phyloP scores from a whole-genome alignment of 2,797 vertebrate genomes.

The Sebastiscus albofasciatus region DNA sequence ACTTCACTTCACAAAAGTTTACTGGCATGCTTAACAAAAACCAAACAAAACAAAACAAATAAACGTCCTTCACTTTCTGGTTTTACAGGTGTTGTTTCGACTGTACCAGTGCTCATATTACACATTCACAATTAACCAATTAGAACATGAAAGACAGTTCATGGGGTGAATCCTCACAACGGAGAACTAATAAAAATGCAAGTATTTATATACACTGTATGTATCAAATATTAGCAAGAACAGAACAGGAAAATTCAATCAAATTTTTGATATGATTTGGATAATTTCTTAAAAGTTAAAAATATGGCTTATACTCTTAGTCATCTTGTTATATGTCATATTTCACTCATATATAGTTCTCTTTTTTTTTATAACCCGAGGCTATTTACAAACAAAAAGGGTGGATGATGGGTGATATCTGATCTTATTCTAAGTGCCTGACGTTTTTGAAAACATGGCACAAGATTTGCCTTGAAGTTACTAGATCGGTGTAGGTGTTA shows the following conservation, averaged over 20 bases:
- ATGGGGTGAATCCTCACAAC: conserved; percentile 62
- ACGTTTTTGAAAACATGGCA: conserved; percentile 46
- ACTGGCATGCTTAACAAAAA: conserved; percentile 70
- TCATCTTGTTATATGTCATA: conserved; percentile 77
- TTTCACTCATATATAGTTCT: conserved; percentile 70
- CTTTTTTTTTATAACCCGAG: conserved; percentile 62
- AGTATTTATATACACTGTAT: conserved; percentile 74
- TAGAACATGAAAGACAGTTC: conserved; percentile 42
- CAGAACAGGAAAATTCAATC: conserved; percentile 71
- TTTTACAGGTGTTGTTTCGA: conserved; percentile 29
- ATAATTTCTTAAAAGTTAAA: conserved; percentile 83
- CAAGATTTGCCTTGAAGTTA: conserved; percentile 45
- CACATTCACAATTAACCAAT: conserved; percentile 58
- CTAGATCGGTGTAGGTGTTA: conserved; percentile 30
- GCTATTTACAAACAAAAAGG: conserved; percentile 85
- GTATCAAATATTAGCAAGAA: conserved; percentile 79
- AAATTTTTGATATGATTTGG: conserved; percentile 79
- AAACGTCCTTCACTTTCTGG: conserved; percentile 39
- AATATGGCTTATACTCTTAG: conserved; percentile 89
- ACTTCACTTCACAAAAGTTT: conserved; percentile 64
- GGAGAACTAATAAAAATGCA: conserved; percentile 61
- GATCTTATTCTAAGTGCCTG: conserved; percentile 55
- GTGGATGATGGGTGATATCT: conserved; percentile 61
- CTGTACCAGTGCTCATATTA: conserved; percentile 10
- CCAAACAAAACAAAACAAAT: background rate